Evolutionary conservation across 2,888 invertebrate species (phyloP).

Genomic region (Drosophila demipolita): DNA sequence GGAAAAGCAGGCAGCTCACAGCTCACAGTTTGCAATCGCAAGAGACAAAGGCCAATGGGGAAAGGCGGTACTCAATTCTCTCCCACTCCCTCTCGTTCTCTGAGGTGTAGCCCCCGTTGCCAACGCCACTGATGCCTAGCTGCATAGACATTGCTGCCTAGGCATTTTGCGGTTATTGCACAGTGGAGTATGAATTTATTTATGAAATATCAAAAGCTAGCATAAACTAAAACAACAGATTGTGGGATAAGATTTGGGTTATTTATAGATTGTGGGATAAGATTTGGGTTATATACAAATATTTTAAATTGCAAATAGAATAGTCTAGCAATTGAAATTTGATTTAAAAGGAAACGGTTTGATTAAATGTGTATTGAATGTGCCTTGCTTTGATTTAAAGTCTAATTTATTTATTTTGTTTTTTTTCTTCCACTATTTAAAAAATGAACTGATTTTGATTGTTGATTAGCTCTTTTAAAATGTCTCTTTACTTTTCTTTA

Average conservation of each 20-base stretch:
- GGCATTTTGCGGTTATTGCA: constrained; percentile 59
- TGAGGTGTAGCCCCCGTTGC: background rate
- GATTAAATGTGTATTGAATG: background rate
- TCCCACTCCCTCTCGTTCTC: background rate
- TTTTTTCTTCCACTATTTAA: background rate
- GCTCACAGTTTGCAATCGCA: constrained; percentile 3
- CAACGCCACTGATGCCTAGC: background rate
- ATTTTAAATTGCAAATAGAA: background rate
- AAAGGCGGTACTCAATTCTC: constrained; percentile 41
- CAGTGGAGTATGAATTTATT: constrained; percentile 34
- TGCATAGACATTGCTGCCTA: constrained; percentile 35
- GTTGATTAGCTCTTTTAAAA: background rate
- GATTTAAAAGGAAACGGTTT: background rate
- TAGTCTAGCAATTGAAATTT: background rate
- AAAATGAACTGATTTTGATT: background rate
- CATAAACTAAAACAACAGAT: background rate
- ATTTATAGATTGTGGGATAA: background rate
- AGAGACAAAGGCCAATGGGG: constrained; percentile 73
- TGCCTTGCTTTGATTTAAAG: background rate
- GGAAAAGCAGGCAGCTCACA: constrained; percentile 15
- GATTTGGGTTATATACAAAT: background rate
- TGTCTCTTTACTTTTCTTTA: background rate
- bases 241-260: background rate
- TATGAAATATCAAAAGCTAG: background rate
- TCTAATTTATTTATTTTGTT: background rate